A percentile compares a stretch with the other conserved stretches of the same genome.
phyloP scores from a whole-genome alignment of 2,113 vertebrate genomes.

The Macroglossus sobrinus region DNA sequence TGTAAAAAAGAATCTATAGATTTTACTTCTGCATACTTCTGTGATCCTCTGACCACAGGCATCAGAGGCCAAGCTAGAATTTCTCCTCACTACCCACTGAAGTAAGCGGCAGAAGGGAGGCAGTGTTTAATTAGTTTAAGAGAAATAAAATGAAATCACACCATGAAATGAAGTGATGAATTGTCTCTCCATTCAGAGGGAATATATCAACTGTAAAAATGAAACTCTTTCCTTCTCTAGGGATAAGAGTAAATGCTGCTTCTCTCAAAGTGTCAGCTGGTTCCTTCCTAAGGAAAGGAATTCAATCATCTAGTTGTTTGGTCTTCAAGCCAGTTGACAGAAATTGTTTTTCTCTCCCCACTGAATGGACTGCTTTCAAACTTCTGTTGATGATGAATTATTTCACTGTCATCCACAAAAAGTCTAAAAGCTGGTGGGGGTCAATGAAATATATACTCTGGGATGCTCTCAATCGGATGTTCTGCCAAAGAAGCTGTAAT shows the following conservation, averaged over 20 bases:
- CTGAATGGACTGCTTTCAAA: slow-evolving; percentile 41
- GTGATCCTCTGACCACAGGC: not conserved
- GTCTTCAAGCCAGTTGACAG: slow-evolving; percentile 3
- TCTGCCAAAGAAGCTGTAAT: not conserved
- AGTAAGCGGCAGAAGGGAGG: not conserved
- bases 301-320: slow-evolving; percentile 27
- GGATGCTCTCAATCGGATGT: not conserved
- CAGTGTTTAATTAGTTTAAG: slow-evolving; percentile 18
- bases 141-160: slow-evolving; percentile 49
- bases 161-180: slow-evolving; percentile 5
- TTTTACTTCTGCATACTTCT: not conserved
- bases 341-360: not conserved
- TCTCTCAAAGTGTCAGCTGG: slow-evolving; percentile 36
- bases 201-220: slow-evolving; percentile 13
- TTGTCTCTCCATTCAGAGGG: not conserved
- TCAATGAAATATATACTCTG: slow-evolving; percentile 1
- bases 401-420: slow-evolving; percentile 21
- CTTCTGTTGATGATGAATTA: slow-evolving; percentile 20
- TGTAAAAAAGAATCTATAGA: not conserved
- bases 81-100: not conserved
- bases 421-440: not conserved
- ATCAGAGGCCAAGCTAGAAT: not conserved
- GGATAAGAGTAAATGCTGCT: not conserved
- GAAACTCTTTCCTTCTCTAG: slow-evolving; percentile 14
- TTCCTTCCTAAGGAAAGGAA: slow-evolving; percentile 24